Evolutionary conservation across 2,888 invertebrate species (phyloP).

Genomic region (Apantesis nais): DNA sequence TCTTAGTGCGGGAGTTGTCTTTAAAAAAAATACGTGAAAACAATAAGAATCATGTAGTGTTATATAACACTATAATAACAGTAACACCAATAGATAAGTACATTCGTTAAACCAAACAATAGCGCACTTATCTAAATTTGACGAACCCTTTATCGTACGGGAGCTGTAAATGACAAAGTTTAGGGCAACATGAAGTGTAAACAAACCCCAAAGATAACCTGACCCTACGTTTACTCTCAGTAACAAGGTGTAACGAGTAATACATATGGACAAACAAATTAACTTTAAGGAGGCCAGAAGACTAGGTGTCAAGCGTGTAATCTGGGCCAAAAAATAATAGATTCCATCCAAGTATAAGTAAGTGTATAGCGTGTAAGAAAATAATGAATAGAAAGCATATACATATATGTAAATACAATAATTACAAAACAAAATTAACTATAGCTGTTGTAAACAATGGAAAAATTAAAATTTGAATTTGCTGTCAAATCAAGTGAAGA

Average conservation of each 20-base stretch:
- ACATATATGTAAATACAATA: too few relatives aligned
- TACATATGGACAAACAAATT: conserved; percentile 6
- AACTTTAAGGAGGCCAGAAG: neutral
- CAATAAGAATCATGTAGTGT: too few relatives aligned
- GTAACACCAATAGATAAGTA: neutral
- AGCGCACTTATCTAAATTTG: neutral
- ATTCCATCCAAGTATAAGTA: too few relatives aligned
- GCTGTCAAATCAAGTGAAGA: too few relatives aligned
- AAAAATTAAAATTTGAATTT: too few relatives aligned
- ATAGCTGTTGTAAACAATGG: too few relatives aligned
- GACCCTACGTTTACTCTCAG: conserved; percentile 1
- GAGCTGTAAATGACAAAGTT: neutral
- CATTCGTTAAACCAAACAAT: neutral
- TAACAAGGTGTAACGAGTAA: conserved; percentile 1
- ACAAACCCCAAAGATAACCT: neutral
- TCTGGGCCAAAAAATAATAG: neutral
- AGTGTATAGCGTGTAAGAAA: too few relatives aligned
- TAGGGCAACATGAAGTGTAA: neutral
- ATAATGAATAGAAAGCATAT: too few relatives aligned
- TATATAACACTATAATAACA: too few relatives aligned
- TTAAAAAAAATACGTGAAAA: too few relatives aligned
- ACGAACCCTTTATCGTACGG: neutral
- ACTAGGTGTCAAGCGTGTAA: neutral
- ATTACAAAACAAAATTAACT: too few relatives aligned
- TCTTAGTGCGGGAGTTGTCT: too few relatives aligned